Base-by-base conservation (phyloP, 2,888 invertebrate genomes). In the Pandemis corylana region DNA sequence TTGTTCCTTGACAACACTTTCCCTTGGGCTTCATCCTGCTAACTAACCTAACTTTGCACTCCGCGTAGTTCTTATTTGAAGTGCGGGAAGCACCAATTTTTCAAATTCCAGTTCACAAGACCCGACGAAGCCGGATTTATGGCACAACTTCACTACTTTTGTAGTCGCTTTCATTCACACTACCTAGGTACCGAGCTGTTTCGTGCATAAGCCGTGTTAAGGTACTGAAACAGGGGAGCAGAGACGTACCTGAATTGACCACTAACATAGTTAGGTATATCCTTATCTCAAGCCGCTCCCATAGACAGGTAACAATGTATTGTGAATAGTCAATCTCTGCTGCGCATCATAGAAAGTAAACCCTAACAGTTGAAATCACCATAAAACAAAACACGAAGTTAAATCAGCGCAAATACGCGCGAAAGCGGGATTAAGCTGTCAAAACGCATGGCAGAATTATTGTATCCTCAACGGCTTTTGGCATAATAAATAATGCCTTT, bases 1-100 rank as follows among this genome's bases (percentile, higher is more conserved):
- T 89, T 90, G 92, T 93, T 90, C 87, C 91, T 89, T 90, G 90
- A 89, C 90, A 91, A 92, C 91, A 92, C 91, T 92, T 92, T 92
- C 92, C 91, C 91, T 85, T 86, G 90, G 90, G 90, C 87, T 81
- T 79, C 72, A 75, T 77, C 78, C 80, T 77, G 81, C 76, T 80
- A 78, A 81, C 84, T 83, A 84, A 80, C 68, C 75, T 79, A 49
- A 7, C 68, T 76, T 69, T 80, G 73, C 87, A 77, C 46, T 76
- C 53, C 10, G 51, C 2, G 51, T 68, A 74, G 76, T 75, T 78
- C 80, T 79, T 89, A 83, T 79, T 15, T 2, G 3, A 41, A 62
- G 5, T 0, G 0, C 0, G 0, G 7, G 77, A 85, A 83, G 80
- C 80, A 71, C 67, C 41, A 64, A 7, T 71, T 81, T 82, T 85